Evolutionary conservation across 2,797 vertebrate species (phyloP), one percentile per base, ranked within the genome.

Genomic region (Pseudomugil tenellus): DNA sequence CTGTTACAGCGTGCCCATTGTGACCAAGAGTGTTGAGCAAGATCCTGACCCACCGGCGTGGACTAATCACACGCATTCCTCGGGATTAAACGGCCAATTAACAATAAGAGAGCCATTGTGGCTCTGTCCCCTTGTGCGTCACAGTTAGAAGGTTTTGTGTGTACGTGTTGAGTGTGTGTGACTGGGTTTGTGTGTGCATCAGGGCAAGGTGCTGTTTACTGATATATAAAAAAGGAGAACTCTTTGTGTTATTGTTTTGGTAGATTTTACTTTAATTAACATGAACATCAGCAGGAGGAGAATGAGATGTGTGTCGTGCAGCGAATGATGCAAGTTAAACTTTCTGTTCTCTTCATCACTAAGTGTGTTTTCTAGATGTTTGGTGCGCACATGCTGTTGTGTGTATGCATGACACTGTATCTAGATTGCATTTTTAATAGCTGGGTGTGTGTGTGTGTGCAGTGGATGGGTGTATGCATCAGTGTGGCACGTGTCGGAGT

Each of bases 41-140:
- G 92, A 90, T 86, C 80, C 81, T 85, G 89, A 88, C 84, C 89
- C 83, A 87, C 89, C 76, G 31, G 81, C 52, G 66, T 72, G 76
- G 58, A 80, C 92, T 93, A 94, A 94, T 95, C 91, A 93, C 91
- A 84, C 75, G 75, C 93, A 95, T 95, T 95, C 94, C 91, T 91
- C 51, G 25, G 93, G 93, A 94, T 94, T 95, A 95, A 87, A 90
- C 84, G 11, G 79, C 91, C 93, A 95, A 94, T 95, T 94, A 94
- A 93, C 90, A 85, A 92, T 93, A 90, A 94, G 91, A 90, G 92
- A 91, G 57, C 92, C 89, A 93, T 94, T 94, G 93, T 95, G 35
- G 86, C 78, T 72, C 73, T 68, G 84, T 91, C 81, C 88, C 75
- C 77, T 69, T 92, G 81, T 93, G 91, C 89, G 90, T 92, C 92